Evolutionary conservation across 2,888 invertebrate genomes (phyloP).

Genomic region (Nephrotoma appendiculata): DNA sequence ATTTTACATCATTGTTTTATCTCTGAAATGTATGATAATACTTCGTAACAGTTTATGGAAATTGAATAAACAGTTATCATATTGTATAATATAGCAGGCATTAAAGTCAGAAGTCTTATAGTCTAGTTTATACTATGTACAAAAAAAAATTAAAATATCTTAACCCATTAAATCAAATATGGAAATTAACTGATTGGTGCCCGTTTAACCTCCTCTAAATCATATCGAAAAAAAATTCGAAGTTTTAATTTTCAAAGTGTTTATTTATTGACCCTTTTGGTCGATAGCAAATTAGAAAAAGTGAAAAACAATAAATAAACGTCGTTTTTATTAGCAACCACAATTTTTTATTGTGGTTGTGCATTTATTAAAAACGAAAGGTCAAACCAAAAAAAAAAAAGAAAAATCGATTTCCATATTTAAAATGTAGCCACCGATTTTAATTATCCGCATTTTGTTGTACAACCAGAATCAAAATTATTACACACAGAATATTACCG

Average conservation of each 20-base stretch:
- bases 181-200: not conserved
- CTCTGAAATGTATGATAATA: no score
- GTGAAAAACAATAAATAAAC: not conserved
- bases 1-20: no score
- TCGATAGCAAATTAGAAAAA: not conserved
- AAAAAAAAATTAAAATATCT: no score
- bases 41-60: no score
- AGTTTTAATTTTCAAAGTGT: not conserved
- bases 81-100: no score
- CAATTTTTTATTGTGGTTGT: not conserved
- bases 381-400: not conserved
- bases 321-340: not conserved
- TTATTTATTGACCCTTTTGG: not conserved
- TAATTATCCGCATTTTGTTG: not conserved
- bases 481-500: no score
- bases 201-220: not conserved
- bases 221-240: not conserved
- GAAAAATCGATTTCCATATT: not conserved
- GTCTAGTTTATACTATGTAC: no score
- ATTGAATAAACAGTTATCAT: no score
- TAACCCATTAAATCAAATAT: no score
- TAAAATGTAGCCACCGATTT: no score
- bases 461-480: not conserved
- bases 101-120: no score
- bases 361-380: not conserved